Percentiles rank a stretch among this genome's conserved stretches.
phyloP scores from a whole-genome alignment of 1,140 invertebrate genomes.

The Drosophila mayri region DNA sequence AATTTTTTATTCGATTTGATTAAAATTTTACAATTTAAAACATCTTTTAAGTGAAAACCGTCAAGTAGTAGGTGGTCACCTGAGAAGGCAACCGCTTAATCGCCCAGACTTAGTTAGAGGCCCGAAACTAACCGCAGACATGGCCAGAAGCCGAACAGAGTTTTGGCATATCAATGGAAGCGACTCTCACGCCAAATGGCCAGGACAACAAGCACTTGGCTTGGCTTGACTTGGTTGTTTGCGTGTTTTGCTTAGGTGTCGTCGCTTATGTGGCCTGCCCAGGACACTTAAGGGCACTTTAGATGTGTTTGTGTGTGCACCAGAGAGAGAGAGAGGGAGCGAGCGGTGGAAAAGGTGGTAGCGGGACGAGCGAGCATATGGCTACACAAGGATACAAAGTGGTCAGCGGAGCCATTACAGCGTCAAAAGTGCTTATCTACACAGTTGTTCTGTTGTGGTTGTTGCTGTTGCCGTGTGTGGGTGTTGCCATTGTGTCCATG shows the following conservation, averaged over 20 bases:
- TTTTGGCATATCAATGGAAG: slow-evolving; percentile 67
- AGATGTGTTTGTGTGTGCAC: slow-evolving; percentile 44
- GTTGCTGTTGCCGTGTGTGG: slow-evolving; percentile 40
- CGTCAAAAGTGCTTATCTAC: slow-evolving; percentile 73
- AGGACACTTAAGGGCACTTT: slow-evolving; percentile 81
- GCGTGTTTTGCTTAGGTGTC: slow-evolving; percentile 80
- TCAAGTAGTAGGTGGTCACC: neutral
- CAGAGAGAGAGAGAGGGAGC: slow-evolving; percentile 13
- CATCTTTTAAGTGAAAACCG: neutral
- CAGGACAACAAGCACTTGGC: slow-evolving; percentile 47
- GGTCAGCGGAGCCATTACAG: slow-evolving; percentile 67
- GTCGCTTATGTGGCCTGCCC: slow-evolving; percentile 75
- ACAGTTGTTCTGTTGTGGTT: slow-evolving; percentile 47
- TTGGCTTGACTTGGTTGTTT: slow-evolving; percentile 64
- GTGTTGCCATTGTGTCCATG: slow-evolving; percentile 44
- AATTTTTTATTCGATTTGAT: too few relatives aligned
- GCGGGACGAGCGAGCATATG: slow-evolving; percentile 30
- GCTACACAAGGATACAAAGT: slow-evolving; percentile 57
- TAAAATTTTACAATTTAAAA: too few relatives aligned
- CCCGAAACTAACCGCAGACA: slow-evolving; percentile 29
- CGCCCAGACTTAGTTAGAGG: slow-evolving; percentile 6
- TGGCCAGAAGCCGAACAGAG: slow-evolving; percentile 1
- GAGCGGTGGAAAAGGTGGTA: slow-evolving; percentile 6
- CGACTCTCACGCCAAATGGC: slow-evolving; percentile 67
- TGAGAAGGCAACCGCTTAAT: slow-evolving; percentile 3